Evolutionary conservation across 2,888 invertebrate species (phyloP).

Genomic region (Calliphora vomitoria): DNA sequence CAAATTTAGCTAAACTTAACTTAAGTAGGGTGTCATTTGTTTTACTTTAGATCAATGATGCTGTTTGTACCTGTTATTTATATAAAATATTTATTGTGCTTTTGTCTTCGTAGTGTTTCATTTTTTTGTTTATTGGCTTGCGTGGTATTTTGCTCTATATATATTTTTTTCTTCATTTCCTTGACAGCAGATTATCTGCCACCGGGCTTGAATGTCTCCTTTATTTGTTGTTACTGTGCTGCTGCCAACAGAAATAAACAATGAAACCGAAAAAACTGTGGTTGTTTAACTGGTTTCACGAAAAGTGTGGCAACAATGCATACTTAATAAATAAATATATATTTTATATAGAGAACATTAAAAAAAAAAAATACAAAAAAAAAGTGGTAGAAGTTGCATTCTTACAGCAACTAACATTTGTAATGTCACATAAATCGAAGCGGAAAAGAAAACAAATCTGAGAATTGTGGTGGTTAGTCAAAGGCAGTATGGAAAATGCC

Average conservation of each 20-base stretch:
- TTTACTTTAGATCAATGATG: not conserved
- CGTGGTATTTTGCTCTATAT: slow-evolving; percentile 69
- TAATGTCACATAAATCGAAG: slow-evolving; percentile 48
- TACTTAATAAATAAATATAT: slow-evolving; percentile 45
- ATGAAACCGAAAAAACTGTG: slow-evolving; percentile 57
- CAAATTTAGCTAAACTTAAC: too few species aligned
- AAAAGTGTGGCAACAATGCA: slow-evolving; percentile 68
- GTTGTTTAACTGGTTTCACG: slow-evolving; percentile 59
- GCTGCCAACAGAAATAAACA: slow-evolving; percentile 18
- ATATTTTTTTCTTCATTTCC: slow-evolving; percentile 52
- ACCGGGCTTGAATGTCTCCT: slow-evolving; percentile 68
- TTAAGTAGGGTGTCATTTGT: slow-evolving; percentile 1
- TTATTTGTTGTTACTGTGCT: slow-evolving; percentile 46
- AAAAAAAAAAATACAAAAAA: slow-evolving; percentile 31
- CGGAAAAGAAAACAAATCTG: slow-evolving; percentile 4
- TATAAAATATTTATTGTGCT: not conserved
- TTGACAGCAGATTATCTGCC: slow-evolving; percentile 72
- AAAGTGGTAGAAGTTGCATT: slow-evolving; percentile 24
- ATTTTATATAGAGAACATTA: slow-evolving; percentile 38
- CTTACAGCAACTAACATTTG: slow-evolving; percentile 26
- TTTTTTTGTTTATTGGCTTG: slow-evolving; percentile 41
- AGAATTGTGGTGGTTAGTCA: not conserved
- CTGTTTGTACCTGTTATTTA: slow-evolving; percentile 12
- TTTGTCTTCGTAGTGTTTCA: not conserved
- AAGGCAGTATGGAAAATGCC: too few species aligned